These are phyloP conservation scores for Halesus radiatus DNA, from an alignment of 1,140 invertebrate genomes.

Conservation along the genomic window DNA sequence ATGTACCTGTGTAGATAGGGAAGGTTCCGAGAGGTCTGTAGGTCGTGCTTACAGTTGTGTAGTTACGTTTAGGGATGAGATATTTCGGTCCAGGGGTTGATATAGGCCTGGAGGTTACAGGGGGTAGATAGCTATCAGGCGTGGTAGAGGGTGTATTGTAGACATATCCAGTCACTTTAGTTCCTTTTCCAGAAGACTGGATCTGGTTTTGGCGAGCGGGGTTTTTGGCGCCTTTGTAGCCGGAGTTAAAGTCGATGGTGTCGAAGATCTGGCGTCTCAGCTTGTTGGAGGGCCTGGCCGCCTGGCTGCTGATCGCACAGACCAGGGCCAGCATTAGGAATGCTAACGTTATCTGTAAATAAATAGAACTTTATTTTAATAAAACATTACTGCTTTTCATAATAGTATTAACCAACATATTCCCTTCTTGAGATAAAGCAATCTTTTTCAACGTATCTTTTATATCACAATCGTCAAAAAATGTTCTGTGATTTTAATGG, in stretches of 20 bases:
- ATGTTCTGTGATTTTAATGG: too few relatives aligned
- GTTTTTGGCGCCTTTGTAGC: neutral
- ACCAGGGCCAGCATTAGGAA: neutral
- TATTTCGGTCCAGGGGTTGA: constrained; percentile 10
- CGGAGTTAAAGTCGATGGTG: constrained; percentile 10
- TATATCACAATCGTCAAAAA: too few relatives aligned
- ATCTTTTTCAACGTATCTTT: too few relatives aligned
- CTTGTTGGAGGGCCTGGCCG: neutral
- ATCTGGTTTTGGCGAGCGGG: constrained; percentile 1
- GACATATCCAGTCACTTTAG: neutral
- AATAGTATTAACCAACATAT: too few relatives aligned
- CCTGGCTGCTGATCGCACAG: neutral
- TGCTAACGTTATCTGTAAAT: neutral
- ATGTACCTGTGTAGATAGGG: neutral
- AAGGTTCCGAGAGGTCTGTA: neutral
- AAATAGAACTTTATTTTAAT: neutral
- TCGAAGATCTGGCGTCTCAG: constrained; percentile 13
- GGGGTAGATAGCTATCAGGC: neutral
- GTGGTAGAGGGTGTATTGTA: neutral
- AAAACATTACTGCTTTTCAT: too few relatives aligned
- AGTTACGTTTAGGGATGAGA: neutral
- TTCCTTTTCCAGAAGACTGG: neutral
- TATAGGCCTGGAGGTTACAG: neutral
- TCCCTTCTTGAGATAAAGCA: too few relatives aligned
- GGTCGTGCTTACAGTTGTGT: neutral